Conservation (phyloP, 2,888 invertebrate species). For the Drosophila acutilabella region DNA sequence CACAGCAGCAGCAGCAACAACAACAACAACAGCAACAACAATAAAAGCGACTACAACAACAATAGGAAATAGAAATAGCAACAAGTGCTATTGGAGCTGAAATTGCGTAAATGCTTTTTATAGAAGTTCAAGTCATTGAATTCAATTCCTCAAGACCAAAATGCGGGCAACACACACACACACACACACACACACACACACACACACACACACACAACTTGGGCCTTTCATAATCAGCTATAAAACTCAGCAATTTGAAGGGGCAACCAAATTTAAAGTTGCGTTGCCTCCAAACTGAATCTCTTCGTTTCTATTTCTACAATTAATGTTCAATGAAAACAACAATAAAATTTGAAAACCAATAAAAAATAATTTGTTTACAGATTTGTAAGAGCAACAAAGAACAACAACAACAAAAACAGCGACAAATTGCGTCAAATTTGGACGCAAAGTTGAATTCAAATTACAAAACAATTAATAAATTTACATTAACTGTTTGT, state of each 20-base stretch:
- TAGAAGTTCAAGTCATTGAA: constrained; percentile 57
- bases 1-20: constrained; percentile 25
- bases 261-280: constrained; percentile 23
- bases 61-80: constrained; percentile 11
- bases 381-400: not conserved
- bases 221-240: constrained; percentile 35
- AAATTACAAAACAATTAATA: constrained; percentile 8
- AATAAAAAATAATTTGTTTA: constrained; percentile 1
- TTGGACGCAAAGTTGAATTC: constrained; percentile 15
- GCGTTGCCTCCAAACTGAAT: constrained; percentile 13
- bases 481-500: constrained; percentile 6
- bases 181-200: constrained; percentile 8
- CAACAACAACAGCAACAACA: constrained; percentile 7
- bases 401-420: constrained; percentile 5
- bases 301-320: constrained; percentile 37
- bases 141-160: constrained; percentile 40
- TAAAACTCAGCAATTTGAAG: constrained; percentile 16
- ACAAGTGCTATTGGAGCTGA: constrained; percentile 33
- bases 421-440: constrained; percentile 20
- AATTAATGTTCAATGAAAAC: constrained; percentile 36
- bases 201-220: constrained; percentile 1
- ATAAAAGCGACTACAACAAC: constrained; percentile 7
- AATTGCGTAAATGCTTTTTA: constrained; percentile 56
- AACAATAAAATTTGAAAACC: constrained; percentile 4
- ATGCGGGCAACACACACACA: constrained; percentile 20